Percentiles rank a stretch among this genome's conserved stretches.
Conservation (phyloP, 2,888 invertebrate species). For the Pollenia griseotomentosa region DNA sequence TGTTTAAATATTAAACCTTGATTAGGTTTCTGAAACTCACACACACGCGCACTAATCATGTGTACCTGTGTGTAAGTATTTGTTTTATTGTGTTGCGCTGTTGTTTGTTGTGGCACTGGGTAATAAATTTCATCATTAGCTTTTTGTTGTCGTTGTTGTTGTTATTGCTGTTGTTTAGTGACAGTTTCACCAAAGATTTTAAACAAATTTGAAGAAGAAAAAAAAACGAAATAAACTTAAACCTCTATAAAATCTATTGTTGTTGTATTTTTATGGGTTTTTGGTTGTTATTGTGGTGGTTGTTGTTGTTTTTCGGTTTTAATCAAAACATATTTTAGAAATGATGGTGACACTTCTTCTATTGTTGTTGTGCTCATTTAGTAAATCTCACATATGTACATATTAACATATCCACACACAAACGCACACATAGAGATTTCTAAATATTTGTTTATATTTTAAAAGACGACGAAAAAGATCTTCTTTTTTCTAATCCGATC, state of each 20-base stretch:
- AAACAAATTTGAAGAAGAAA: slow-evolving; percentile 18
- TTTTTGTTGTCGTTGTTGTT: slow-evolving; percentile 57
- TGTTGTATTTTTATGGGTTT: slow-evolving; percentile 53
- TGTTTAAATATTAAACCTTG: slow-evolving; percentile 62
- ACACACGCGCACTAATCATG: background rate
- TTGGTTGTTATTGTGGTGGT: slow-evolving; percentile 14
- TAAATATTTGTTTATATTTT: slow-evolving; percentile 25
- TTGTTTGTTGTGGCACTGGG: slow-evolving; percentile 67
- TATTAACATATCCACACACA: background rate
- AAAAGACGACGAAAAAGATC: slow-evolving; percentile 11
- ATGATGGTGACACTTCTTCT: slow-evolving; percentile 70
- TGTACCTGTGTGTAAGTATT: slow-evolving; percentile 11
- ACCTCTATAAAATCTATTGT: slow-evolving; percentile 65
- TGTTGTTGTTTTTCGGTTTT: slow-evolving; percentile 38
- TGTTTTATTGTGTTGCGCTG: slow-evolving; percentile 49
- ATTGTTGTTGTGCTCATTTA: slow-evolving; percentile 44
- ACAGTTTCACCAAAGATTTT: slow-evolving; percentile 70
- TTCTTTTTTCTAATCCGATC: slow-evolving; percentile 43
- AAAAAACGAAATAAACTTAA: slow-evolving; percentile 38
- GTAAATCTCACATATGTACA: slow-evolving; percentile 21
- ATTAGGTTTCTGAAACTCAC: slow-evolving; percentile 58
- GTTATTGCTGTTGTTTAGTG: slow-evolving; percentile 54
- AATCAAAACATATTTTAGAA: slow-evolving; percentile 71
- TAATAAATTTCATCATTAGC: slow-evolving; percentile 74
- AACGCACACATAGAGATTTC: slow-evolving; percentile 5